phyloP scores from a whole-genome alignment of 2,113 vertebrate species.

The Porphyrio hochstetteri region DNA sequence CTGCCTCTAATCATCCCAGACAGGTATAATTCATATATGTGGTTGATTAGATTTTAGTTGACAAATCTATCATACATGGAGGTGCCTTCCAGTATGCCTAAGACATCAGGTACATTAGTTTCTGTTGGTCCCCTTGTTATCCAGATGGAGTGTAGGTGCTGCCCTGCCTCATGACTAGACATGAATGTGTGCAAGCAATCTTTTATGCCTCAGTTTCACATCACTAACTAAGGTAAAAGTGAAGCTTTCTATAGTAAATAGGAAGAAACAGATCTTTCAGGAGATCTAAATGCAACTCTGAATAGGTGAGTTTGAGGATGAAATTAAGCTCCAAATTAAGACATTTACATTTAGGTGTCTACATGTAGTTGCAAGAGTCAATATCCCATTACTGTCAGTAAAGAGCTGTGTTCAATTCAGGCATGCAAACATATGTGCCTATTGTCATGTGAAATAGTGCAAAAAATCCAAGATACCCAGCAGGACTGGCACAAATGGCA shows the following conservation, averaged over 20 bases:
- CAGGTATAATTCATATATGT: accelerated
- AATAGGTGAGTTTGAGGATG: not conserved
- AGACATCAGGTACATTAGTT: not conserved
- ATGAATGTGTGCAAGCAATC: not conserved
- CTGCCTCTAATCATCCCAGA: not conserved
- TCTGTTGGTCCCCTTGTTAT: not conserved
- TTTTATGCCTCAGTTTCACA: not conserved
- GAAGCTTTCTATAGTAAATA: not conserved
- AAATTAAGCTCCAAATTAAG: not conserved
- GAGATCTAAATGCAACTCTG: not conserved
- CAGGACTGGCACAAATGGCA: not conserved
- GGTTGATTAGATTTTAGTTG: not conserved
- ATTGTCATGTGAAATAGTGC: not conserved
- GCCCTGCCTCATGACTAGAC: not conserved
- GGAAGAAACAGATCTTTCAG: not conserved
- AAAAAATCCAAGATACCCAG: not conserved
- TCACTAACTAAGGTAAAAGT: not conserved
- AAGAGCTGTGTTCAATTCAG: not conserved
- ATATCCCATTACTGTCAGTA: not conserved
- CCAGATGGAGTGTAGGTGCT: not conserved
- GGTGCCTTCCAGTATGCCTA: not conserved
- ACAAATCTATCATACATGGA: not conserved
- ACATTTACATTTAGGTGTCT: not conserved
- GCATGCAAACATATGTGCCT: not conserved
- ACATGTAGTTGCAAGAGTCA: not conserved